Conservation (phyloP, 2,113 vertebrate species). For the Centrocercus urophasianus region DNA sequence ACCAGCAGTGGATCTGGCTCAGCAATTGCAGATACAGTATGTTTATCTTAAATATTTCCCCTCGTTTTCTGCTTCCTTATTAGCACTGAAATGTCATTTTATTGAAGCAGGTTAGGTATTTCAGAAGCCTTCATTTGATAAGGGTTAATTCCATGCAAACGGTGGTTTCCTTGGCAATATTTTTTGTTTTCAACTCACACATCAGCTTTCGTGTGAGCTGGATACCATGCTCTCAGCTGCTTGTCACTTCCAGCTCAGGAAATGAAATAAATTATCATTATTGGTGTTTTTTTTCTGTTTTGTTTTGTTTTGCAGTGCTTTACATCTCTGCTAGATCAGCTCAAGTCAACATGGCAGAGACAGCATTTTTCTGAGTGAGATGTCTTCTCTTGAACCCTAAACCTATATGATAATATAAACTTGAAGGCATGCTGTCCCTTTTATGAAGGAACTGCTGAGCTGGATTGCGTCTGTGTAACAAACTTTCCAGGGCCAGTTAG, state of each 20-base stretch:
- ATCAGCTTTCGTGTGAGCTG: conserved; percentile 34
- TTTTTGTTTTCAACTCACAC: conserved; percentile 37
- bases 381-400: not conserved
- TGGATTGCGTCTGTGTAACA: not conserved
- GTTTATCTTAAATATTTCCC: conserved; percentile 14
- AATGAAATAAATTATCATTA: conserved; percentile 69
- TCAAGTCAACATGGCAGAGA: conserved; percentile 8
- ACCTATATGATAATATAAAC: not conserved
- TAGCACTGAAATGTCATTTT: conserved; percentile 23
- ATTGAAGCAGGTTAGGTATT: conserved; percentile 14
- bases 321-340: conserved; percentile 10
- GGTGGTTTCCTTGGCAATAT: not conserved
- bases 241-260: conserved; percentile 53
- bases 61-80: conserved; percentile 3
- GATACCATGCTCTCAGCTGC: not conserved
- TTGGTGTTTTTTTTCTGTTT: not conserved
- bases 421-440: not conserved
- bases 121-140: not conserved
- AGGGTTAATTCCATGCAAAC: not conserved
- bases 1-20: not conserved
- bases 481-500: not conserved
- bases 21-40: not conserved
- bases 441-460: not conserved
- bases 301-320: not conserved
- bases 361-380: not conserved